A percentile compares a stretch with the other conserved stretches of the same genome.
Conservation (phyloP, 2,113 vertebrate species). For the Cyanoramphus novaezelandiae region DNA sequence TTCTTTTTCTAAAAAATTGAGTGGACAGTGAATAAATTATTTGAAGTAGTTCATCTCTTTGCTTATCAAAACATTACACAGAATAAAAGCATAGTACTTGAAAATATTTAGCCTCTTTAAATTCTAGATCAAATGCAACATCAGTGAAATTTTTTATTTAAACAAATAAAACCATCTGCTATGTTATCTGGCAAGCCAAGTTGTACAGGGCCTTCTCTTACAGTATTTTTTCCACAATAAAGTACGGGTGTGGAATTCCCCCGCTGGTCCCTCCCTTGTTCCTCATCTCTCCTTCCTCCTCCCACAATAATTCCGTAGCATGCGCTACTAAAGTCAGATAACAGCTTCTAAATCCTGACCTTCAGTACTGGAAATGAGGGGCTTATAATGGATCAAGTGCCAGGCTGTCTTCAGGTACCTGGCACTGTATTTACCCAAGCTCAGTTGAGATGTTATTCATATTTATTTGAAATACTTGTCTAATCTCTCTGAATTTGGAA, state of each 20-base stretch:
- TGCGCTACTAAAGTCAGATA: background rate
- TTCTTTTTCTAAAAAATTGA: background rate
- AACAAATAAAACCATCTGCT: background rate
- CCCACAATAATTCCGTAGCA: background rate
- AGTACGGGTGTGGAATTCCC: background rate
- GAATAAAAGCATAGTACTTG: background rate
- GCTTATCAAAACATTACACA: background rate
- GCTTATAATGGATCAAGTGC: background rate
- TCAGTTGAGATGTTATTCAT: background rate
- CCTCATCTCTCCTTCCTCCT: background rate
- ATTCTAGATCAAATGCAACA: background rate
- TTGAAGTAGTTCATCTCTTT: background rate
- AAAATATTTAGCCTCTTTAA: constrained; percentile 19
- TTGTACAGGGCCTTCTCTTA: background rate
- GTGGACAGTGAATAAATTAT: background rate
- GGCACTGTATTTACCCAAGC: background rate
- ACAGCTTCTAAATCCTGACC: background rate
- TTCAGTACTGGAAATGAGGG: background rate
- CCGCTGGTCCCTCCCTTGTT: background rate
- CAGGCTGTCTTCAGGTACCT: background rate
- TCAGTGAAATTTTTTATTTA: background rate
- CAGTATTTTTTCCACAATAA: background rate
- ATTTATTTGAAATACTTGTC: background rate
- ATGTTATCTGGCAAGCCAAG: background rate
- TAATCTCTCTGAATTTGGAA: background rate